Conservation (phyloP, 2,797 vertebrate genomes). For the Anguilla anguilla region DNA sequence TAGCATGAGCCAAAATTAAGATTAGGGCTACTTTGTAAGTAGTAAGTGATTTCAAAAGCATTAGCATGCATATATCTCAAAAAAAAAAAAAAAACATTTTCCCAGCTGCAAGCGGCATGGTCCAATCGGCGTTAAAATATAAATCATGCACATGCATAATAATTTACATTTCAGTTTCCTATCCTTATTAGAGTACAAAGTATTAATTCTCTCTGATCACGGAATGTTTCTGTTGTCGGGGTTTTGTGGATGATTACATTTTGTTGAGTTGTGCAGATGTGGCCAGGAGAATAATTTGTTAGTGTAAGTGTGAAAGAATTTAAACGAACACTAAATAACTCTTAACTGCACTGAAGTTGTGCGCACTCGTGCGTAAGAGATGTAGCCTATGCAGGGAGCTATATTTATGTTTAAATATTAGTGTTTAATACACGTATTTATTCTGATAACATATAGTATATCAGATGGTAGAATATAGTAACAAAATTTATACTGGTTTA, state of each 20-base stretch:
- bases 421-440: not conserved
- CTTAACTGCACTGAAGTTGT: not conserved
- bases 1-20: conserved; percentile 10
- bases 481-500: not conserved
- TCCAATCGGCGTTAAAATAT: not conserved
- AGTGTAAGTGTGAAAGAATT: not conserved
- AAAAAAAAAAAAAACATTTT: not conserved
- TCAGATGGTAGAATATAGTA: not conserved
- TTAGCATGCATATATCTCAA: not conserved
- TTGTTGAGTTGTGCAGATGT: not conserved
- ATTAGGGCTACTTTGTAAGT: not conserved
- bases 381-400: not conserved
- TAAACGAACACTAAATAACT: not conserved
- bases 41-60: not conserved
- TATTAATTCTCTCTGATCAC: not conserved
- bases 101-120: not conserved
- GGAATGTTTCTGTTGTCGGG: not conserved
- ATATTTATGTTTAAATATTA: not conserved
- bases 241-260: not conserved
- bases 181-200: not conserved
- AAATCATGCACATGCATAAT: not conserved
- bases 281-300: not conserved
- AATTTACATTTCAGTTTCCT: not conserved
- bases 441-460: not conserved
- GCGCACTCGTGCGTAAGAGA: not conserved